Evolutionary conservation across 2,113 vertebrate species (phyloP), one percentile per base, ranked within the genome.

Genomic region (Bufo gargarizans): DNA sequence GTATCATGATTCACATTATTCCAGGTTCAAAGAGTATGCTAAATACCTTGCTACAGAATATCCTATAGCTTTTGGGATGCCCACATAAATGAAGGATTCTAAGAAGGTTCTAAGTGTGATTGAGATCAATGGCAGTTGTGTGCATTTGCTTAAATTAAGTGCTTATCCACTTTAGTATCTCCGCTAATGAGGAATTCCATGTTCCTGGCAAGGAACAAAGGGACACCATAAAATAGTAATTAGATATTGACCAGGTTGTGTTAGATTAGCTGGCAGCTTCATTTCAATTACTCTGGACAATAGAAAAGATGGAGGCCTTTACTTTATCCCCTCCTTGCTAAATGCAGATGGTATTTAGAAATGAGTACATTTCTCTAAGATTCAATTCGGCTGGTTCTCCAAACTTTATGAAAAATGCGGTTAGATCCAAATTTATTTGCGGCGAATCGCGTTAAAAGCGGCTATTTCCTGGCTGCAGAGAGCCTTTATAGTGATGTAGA

Each of bases 241-340:
- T 82, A 88, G 67, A 58, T 88, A 88, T 88, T 82, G 86, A 88
- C 67, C 79, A 82, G 74, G 77, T 63, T 88, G 86, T 88, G 14
- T 67, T 76, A 50, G 67, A 82, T 88, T 63, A 81, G 77, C 86
- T 82, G 33, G 63, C 10, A 49, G 86, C 67, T 87, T 87, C 53
- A 72, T 87, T 87, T 72, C 77, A 59, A 81, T 82, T 81, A 72
- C 61, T 59, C 65, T 74, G 53, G 43, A 82, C 63, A 82, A 72
- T 49, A 72, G 50, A 47, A 79, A 82, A 81, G 22, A 16, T 55
- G 12, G 65, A 43, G 56, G 63, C n/a, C 33, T 81, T 47, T 17
- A 20, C 58, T 87, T 59, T 71, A 87, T 77, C 59, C 7, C 22
- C 33, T 45, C 77, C 50, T 0, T 3, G 14, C 11, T 20, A 84